phyloP scores from a whole-genome alignment of 2,888 invertebrate genomes.

The Tenthredo mesomela region DNA sequence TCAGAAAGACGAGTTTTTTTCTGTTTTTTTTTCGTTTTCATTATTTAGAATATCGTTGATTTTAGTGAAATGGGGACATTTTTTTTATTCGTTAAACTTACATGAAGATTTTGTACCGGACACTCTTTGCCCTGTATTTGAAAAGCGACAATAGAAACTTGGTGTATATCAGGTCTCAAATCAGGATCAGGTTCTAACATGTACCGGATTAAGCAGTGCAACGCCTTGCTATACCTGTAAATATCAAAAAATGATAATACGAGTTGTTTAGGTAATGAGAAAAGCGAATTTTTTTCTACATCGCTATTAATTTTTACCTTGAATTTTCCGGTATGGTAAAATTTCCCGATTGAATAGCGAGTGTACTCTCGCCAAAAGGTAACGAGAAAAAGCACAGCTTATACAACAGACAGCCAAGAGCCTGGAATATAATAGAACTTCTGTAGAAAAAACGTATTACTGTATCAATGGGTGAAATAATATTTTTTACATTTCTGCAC shows the following conservation, averaged over 20 bases:
- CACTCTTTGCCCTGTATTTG: constrained; percentile 85
- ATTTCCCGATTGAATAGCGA: constrained; percentile 94
- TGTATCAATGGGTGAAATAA: constrained; percentile 9
- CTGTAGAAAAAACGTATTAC: constrained; percentile 33
- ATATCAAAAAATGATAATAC: constrained; percentile 39
- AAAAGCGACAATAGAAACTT: constrained; percentile 88
- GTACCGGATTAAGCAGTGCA: constrained; percentile 79
- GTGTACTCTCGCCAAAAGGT: constrained; percentile 95
- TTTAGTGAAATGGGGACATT: neutral
- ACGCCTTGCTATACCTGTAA: constrained; percentile 72
- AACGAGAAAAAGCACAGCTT: constrained; percentile 93
- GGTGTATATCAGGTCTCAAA: constrained; percentile 92
- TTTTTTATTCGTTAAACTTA: constrained; percentile 76
- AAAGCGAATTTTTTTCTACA: neutral
- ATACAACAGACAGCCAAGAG: constrained; percentile 92
- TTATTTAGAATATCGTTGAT: neutral
- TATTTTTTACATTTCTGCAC: constrained; percentile 12
- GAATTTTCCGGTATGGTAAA: constrained; percentile 92
- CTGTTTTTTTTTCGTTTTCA: neutral
- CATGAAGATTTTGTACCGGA: constrained; percentile 90
- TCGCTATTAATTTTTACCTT: constrained; percentile 77
- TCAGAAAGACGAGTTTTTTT: constrained; percentile 14
- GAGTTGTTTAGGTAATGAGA: neutral
- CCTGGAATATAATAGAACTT: constrained; percentile 79
- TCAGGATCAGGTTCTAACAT: constrained; percentile 92